Evolutionary conservation across 2,888 invertebrate species (phyloP).

Genomic region (Celastrina argiolus): DNA sequence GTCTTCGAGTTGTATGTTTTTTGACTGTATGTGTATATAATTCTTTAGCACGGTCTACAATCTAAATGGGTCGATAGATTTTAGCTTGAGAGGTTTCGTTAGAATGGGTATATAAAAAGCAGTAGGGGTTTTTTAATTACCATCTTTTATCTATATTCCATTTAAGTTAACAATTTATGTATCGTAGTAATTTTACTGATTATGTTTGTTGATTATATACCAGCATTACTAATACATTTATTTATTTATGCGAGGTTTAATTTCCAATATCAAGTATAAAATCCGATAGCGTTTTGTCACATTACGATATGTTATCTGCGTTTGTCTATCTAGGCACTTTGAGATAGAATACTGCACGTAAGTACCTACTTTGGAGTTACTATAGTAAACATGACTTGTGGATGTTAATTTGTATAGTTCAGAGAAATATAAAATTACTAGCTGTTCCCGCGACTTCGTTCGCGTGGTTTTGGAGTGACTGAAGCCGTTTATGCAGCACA

Average conservation of each 20-base stretch:
- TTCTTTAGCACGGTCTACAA: no score
- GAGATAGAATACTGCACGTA: not conserved
- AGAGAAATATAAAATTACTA: no score
- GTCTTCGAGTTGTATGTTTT: no score
- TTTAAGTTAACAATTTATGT: not conserved
- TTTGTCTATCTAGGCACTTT: conserved; percentile 3
- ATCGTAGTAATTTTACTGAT: not conserved
- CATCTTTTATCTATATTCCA: no score
- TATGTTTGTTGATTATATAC: not conserved
- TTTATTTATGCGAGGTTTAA: not conserved
- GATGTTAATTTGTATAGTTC: not conserved
- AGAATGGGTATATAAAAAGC: no score
- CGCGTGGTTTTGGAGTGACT: no score
- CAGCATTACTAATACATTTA: conserved; percentile 1
- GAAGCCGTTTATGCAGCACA: no score
- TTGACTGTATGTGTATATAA: no score
- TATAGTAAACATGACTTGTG: not conserved
- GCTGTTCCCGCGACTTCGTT: no score
- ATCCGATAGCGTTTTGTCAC: conserved; percentile 5
- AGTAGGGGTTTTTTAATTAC: no score
- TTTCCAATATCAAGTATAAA: not conserved
- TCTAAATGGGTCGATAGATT: no score
- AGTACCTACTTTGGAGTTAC: not conserved
- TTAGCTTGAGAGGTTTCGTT: no score
- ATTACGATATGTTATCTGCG: not conserved